Conservation (phyloP, 1,140 invertebrate species). For the Ericerus pela region DNA sequence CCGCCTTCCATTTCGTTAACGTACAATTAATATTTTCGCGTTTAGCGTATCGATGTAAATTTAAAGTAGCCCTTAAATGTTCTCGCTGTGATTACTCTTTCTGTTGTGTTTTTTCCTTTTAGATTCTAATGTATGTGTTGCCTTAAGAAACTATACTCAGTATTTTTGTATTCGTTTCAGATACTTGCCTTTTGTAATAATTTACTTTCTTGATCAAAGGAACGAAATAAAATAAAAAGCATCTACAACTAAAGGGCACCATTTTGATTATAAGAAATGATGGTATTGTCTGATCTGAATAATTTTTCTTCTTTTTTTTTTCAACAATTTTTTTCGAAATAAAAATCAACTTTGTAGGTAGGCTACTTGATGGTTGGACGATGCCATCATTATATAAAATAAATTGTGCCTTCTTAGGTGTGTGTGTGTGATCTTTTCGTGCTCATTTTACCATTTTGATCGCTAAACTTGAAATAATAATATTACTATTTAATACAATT, state of each 20-base stretch:
- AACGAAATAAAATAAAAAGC: not conserved
- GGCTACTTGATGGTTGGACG: no score
- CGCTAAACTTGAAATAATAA: not conserved
- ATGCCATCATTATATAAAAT: no score
- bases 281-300: no score
- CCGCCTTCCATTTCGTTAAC: not conserved
- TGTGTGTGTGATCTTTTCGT: conserved; percentile 10
- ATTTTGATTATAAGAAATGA: no score
- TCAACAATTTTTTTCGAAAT: no score
- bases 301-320: no score
- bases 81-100: conserved; percentile 10
- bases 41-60: no score
- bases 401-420: conserved; percentile 9
- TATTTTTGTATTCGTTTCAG: no score
- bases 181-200: not conserved
- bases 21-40: not conserved
- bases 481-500: no score
- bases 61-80: conserved; percentile 10
- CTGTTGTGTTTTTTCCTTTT: no score
- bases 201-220: not conserved
- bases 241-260: no score
- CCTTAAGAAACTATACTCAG: not conserved
- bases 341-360: no score
- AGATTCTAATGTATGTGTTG: conserved; percentile 2
- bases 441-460: conserved; percentile 5